Conservation (phyloP, 2,888 invertebrate genomes). For the Andrena hattorfiana region DNA sequence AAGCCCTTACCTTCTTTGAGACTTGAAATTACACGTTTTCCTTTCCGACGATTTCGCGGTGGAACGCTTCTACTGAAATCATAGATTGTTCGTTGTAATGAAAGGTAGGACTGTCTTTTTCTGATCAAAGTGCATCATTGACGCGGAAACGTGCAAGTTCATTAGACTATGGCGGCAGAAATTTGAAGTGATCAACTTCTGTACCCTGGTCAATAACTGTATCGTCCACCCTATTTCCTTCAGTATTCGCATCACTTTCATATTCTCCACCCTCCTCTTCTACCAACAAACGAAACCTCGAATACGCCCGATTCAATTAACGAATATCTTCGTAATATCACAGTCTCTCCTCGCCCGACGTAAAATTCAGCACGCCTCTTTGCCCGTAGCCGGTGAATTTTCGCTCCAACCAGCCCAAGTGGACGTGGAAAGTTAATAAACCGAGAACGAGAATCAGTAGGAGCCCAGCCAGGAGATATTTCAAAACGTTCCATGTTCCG, state of each 20-base stretch:
- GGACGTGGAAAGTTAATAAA: slow-evolving; percentile 24
- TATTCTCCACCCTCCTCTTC: not conserved
- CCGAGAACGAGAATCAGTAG: not conserved
- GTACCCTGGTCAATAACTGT: too few relatives aligned
- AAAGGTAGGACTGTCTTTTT: too few relatives aligned
- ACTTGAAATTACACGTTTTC: too few relatives aligned
- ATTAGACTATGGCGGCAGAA: too few relatives aligned
- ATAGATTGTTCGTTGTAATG: too few relatives aligned
- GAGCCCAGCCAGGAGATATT: slow-evolving; percentile 16
- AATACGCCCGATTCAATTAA: not conserved
- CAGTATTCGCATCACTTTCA: not conserved
- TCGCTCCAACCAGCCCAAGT: not conserved
- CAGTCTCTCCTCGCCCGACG: not conserved
- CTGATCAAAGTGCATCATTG: too few relatives aligned
- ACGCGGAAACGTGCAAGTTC: too few relatives aligned
- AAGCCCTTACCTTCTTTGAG: too few relatives aligned
- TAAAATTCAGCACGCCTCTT: not conserved
- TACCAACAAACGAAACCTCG: not conserved
- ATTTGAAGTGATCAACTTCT: too few relatives aligned
- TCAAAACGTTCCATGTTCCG: slow-evolving; percentile 8
- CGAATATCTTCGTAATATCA: not conserved
- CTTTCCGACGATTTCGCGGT: too few relatives aligned
- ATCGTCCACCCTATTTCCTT: not conserved
- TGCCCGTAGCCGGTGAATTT: not conserved
- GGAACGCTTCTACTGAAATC: too few relatives aligned